Conservation (phyloP, 2,797 vertebrate species). For the Myiotriccus ornatus region DNA sequence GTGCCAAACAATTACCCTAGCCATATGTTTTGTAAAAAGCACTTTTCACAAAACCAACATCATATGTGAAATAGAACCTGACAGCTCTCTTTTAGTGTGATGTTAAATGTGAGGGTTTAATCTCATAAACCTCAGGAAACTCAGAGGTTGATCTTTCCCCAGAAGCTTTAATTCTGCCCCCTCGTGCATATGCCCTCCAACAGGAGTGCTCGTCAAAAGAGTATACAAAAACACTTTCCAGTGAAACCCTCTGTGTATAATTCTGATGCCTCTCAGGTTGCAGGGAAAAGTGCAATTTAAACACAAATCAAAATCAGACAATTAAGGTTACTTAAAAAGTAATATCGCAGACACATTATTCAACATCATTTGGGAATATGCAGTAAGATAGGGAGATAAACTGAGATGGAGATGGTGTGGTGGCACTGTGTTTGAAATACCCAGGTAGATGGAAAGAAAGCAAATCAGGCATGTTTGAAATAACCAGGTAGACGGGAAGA, state of each 20-base stretch:
- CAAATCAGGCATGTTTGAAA: background rate
- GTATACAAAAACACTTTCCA: background rate
- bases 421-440: background rate
- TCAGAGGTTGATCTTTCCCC: slow-evolving; percentile 20
- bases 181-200: background rate
- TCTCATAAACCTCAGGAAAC: slow-evolving; percentile 45
- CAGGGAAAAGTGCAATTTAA: slow-evolving; percentile 29
- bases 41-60: slow-evolving; percentile 14
- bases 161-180: slow-evolving; percentile 40
- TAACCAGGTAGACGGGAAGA: slow-evolving; percentile 1
- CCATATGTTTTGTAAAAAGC: slow-evolving; percentile 50
- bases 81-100: slow-evolving; percentile 39
- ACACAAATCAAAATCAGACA: slow-evolving; percentile 36
- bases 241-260: background rate
- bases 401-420: background rate
- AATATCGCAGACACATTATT: background rate
- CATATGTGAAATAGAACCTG: slow-evolving; percentile 47
- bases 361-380: slow-evolving; percentile 12
- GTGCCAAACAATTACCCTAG: slow-evolving; percentile 22
- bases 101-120: slow-evolving; percentile 34
- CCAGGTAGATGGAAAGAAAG: slow-evolving; percentile 1
- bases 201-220: background rate
- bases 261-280: slow-evolving; percentile 46
- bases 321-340: slow-evolving; percentile 40
- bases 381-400: background rate